phyloP scores from a whole-genome alignment of 2,113 vertebrate species.

The Campylomormyrus tamandua region DNA sequence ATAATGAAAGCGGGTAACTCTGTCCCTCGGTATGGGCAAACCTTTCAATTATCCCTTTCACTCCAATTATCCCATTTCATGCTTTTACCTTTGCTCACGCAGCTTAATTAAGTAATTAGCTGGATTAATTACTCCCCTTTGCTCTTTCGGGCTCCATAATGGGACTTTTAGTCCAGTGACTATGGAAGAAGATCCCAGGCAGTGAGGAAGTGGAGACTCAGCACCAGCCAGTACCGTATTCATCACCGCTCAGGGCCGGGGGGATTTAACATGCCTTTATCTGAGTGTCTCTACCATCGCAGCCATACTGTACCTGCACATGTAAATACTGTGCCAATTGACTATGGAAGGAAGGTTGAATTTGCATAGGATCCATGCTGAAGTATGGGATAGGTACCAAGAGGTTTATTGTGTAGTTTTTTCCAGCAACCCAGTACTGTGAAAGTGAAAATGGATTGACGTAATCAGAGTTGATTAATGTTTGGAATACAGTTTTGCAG shows the following conservation, averaged over 20 bases:
- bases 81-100: conserved; percentile 17
- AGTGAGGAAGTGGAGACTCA: neutral
- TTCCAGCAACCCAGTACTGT: neutral
- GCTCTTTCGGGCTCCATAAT: neutral
- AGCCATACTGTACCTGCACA: neutral
- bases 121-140: conserved; percentile 11
- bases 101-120: conserved; percentile 21
- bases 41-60: conserved; percentile 1
- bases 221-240: neutral
- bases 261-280: neutral
- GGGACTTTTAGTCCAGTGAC: neutral
- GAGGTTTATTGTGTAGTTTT: neutral
- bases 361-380: neutral
- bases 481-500: neutral
- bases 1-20: neutral
- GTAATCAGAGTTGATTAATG: neutral
- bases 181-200: neutral
- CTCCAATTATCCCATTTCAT: neutral
- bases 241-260: neutral
- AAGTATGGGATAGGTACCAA: neutral
- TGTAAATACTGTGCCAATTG: too few species aligned
- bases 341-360: neutral
- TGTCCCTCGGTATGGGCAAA: neutral
- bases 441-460: neutral
- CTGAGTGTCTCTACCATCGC: neutral